Evolutionary conservation across 1,140 invertebrate species (phyloP), one percentile per base, ranked within the genome.

Genomic region (Heliconius nattereri): DNA sequence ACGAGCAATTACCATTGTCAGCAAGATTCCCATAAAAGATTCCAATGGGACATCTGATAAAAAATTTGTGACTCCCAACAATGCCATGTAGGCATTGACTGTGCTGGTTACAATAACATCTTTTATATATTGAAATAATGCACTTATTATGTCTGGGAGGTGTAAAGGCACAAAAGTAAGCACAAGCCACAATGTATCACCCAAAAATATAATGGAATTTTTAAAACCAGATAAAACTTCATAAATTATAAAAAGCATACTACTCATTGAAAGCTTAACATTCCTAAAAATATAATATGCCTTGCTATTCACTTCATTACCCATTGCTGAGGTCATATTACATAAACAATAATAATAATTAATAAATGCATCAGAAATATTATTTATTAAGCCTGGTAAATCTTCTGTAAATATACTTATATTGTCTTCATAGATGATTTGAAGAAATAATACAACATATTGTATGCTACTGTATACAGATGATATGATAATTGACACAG

Each of bases 371-470:
- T 90, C 86, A 16, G 85, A 74, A 40, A 88, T 57, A 70, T 85
- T 79, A 66, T 80, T 82, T 8, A 85, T 75, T 40, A 88, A 85
- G 45, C 86, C 84, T 8, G 92, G 92, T 83, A 94, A 75, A 40
- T 93, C 92, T 84, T 92, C 91, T 23, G 91, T 89, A 82, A 94
- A 90, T 79, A 92, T 85, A 19, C 76, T 79, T 35, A 89, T 66
- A 84, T 94, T 94, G 80, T 94, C 93, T 89, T 94, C 92, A 76
- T 93, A 94, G 29, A 93, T 84, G 71, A 93, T 93, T 85, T 89
- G 84, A 72, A 94, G 85, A 84, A 94, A 93, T 54, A 85, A 66
- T 52, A 85, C 23, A 37, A 92, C 54, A 83, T 74, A 89, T 71
- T 78, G 71, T 37, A 87, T 71, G 71, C 82, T 82, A 66, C 81